Base-by-base conservation (phyloP, 2,797 vertebrate genomes). In the Siniperca scherzeri region DNA sequence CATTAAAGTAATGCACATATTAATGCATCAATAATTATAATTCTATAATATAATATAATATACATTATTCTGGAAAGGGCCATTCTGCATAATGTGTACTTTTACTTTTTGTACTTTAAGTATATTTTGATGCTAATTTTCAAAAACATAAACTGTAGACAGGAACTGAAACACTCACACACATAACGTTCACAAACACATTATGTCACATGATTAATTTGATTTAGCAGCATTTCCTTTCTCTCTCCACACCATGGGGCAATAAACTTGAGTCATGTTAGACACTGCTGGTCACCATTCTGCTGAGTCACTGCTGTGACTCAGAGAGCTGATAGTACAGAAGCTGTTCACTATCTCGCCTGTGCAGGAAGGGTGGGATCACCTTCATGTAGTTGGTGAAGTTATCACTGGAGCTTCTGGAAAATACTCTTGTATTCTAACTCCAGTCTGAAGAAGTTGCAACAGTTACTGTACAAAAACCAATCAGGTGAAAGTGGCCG, bases 281-380 rank as follows among this genome's bases (percentile, higher is more conserved):
- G 62, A 33, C 17, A 76, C 89, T 87, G 6, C 4, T 1, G 50
- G 17, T 52, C 52, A 65, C 30, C n/a, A 9, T 83, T 89, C 46
- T 91, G 94, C 90, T 89, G 93, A 95, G 92, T 96, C 93, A 95
- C 60, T 17, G 53, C 69, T n/a, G 44, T 73, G 59, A 61, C 72
- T 74, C 30, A 11, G 3, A 87, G 81, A 89, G 77, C 82, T 74
- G 87, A 70, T 88, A 90, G 67, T 5, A 30, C 30, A 17, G 57
- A 72, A 57, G 46, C 59, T 68, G 61, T 36, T 76, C 10, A 68
- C 83, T 94, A 96, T 96, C 95, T 85, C 0, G 2, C 7, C 65
- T 56, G 27, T 5, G 22, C 94, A 96, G 87, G 48, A 7, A 61
- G 92, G 94, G 91, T 59, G 92, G 85, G 78, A 66, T 81, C 69